A percentile compares a stretch with the other conserved stretches of the same genome.
Conservation (phyloP, 2,888 invertebrate species). For the Acrobasis suavella region DNA sequence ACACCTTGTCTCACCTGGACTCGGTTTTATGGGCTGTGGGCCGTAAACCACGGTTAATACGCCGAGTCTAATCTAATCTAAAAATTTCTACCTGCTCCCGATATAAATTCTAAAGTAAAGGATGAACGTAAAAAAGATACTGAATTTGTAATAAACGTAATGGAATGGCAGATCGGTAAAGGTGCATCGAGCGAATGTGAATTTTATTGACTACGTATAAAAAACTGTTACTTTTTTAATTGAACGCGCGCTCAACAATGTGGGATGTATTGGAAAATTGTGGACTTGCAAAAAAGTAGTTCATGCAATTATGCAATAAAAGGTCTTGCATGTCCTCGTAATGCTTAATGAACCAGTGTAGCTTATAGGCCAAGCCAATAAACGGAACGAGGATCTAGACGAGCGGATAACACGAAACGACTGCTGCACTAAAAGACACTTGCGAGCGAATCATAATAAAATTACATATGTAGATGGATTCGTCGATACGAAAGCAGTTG, state of each 20-base stretch:
- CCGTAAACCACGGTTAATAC: slow-evolving; percentile 65
- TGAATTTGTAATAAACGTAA: slow-evolving; percentile 51
- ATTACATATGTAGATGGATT: slow-evolving; percentile 66
- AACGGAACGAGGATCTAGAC: slow-evolving; percentile 56
- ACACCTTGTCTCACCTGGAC: slow-evolving; percentile 67
- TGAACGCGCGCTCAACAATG: slow-evolving; percentile 52
- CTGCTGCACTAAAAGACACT: slow-evolving; percentile 72
- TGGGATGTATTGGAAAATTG: slow-evolving; percentile 48
- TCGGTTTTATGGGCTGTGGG: slow-evolving; percentile 59
- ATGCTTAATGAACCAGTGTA: slow-evolving; percentile 71
- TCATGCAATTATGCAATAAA: slow-evolving; percentile 69
- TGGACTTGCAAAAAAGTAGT: slow-evolving; percentile 45
- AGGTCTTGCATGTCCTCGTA: slow-evolving; percentile 48
- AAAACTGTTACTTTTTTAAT: slow-evolving; percentile 45
- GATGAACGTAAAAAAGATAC: slow-evolving; percentile 47
- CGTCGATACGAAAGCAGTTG: slow-evolving; percentile 47
- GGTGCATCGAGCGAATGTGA: slow-evolving; percentile 52
- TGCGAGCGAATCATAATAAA: slow-evolving; percentile 63
- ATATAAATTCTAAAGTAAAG: slow-evolving; percentile 57
- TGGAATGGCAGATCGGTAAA: slow-evolving; percentile 53
- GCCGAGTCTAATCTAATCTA: slow-evolving; percentile 68
- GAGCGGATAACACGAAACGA: slow-evolving; percentile 50
- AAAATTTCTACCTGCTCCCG: slow-evolving; percentile 69
- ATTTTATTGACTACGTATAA: slow-evolving; percentile 51
- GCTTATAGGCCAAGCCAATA: slow-evolving; percentile 72